Conservation (phyloP, 2,888 invertebrate genomes). For the Microchrysa polita region DNA sequence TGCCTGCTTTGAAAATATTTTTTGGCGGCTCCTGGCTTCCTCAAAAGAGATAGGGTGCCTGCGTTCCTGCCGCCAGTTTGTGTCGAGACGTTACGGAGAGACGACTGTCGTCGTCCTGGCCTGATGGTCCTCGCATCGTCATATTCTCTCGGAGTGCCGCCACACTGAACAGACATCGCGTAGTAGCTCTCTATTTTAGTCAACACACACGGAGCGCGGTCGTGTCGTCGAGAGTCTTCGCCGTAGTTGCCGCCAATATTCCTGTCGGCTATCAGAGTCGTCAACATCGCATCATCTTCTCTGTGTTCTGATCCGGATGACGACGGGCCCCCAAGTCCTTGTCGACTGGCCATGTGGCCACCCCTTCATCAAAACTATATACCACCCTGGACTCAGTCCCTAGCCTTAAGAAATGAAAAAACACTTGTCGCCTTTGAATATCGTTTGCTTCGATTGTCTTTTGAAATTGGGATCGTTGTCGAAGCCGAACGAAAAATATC, state of each 20-base stretch:
- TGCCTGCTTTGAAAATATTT: slow-evolving; percentile 35
- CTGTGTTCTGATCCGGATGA: too few relatives aligned
- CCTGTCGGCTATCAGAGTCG: slow-evolving; percentile 38
- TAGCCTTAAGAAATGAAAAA: not conserved
- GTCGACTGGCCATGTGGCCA: slow-evolving; percentile 13
- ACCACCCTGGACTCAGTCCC: not conserved
- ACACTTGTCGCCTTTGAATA: slow-evolving; percentile 33
- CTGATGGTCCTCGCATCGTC: too few relatives aligned
- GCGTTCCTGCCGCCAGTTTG: slow-evolving; percentile 53
- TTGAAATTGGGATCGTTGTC: not conserved
- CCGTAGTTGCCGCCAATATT: slow-evolving; percentile 32
- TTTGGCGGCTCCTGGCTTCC: slow-evolving; percentile 50
- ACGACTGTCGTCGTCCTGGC: slow-evolving; percentile 52
- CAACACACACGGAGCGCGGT: slow-evolving; percentile 25
- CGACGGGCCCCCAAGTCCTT: not conserved
- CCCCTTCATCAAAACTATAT: slow-evolving; percentile 25
- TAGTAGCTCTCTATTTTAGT: too few relatives aligned
- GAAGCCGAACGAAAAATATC: slow-evolving; percentile 6
- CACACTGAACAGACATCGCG: slow-evolving; percentile 6
- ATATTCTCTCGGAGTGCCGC: too few relatives aligned
- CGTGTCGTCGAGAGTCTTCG: slow-evolving; percentile 6
- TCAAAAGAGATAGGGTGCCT: slow-evolving; percentile 52
- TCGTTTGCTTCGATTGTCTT: slow-evolving; percentile 11
- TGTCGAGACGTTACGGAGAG: slow-evolving; percentile 52
- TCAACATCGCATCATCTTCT: slow-evolving; percentile 45